These are phyloP conservation scores for Drosophila watanabei DNA, from an alignment of 1,140 invertebrate species.

Conservation along the genomic window DNA sequence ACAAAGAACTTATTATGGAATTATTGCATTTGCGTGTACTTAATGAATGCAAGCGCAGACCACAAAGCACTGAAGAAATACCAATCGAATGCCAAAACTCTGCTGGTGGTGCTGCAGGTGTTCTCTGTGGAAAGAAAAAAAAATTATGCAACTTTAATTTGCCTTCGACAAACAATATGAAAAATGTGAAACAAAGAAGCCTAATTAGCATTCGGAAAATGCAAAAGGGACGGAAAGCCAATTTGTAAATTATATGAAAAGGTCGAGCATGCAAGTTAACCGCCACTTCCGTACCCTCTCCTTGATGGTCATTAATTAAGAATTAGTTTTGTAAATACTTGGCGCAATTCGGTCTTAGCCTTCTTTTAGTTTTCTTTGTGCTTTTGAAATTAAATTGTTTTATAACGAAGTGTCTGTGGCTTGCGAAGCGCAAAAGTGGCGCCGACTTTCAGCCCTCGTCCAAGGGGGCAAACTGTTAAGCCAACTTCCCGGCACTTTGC, in stretches of 20 bases:
- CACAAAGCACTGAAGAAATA: slow-evolving; percentile 31
- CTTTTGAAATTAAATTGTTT: slow-evolving; percentile 73
- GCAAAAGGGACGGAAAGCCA: slow-evolving; percentile 45
- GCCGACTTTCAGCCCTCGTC: slow-evolving; percentile 30
- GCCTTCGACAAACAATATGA: slow-evolving; percentile 50
- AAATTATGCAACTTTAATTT: slow-evolving; percentile 69
- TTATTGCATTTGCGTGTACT: slow-evolving; percentile 64
- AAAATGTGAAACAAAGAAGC: slow-evolving; percentile 34
- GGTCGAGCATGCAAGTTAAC: slow-evolving; percentile 73
- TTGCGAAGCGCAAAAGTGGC: slow-evolving; percentile 77
- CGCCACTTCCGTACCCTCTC: slow-evolving; percentile 51
- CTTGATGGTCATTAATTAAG: slow-evolving; percentile 65
- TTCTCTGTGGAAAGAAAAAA: slow-evolving; percentile 27
- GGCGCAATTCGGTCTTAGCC: slow-evolving; percentile 29
- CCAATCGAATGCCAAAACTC: slow-evolving; percentile 50
- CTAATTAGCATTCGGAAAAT: slow-evolving; percentile 69
- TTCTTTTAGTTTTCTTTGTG: not conserved
- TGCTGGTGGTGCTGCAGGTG: slow-evolving; percentile 47
- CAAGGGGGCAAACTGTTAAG: slow-evolving; percentile 43
- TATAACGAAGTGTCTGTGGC: slow-evolving; percentile 82
- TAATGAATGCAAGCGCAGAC: slow-evolving; percentile 71
- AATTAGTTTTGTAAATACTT: slow-evolving; percentile 81
- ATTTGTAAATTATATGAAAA: slow-evolving; percentile 79
- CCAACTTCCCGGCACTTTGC: slow-evolving; percentile 64
- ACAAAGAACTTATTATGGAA: slow-evolving; percentile 36